phyloP scores from a whole-genome alignment of 1,140 invertebrate genomes.

The Drosophila sturtevanti region DNA sequence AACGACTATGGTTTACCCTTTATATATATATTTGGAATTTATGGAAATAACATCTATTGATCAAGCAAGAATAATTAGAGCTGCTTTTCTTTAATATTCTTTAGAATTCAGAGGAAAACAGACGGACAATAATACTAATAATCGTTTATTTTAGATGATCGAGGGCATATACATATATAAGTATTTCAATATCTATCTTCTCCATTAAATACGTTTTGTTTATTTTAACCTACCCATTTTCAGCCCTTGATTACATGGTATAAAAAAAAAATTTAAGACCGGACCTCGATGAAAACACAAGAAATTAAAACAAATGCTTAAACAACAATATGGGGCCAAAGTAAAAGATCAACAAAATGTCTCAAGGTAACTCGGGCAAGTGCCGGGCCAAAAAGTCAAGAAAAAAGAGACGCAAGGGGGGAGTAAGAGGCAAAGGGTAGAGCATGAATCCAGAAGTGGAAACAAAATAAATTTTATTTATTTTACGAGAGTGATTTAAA shows the following conservation, averaged over 20 bases:
- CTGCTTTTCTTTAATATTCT: too few species aligned
- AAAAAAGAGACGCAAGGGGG: background rate
- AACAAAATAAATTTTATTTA: slow-evolving; percentile 57
- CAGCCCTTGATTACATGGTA: background rate
- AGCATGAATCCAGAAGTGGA: slow-evolving; percentile 5
- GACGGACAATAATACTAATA: too few species aligned
- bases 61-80: too few species aligned
- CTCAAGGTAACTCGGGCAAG: slow-evolving; percentile 55
- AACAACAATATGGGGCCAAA: background rate
- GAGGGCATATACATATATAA: too few species aligned
- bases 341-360: slow-evolving; percentile 52
- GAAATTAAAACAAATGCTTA: slow-evolving; percentile 11
- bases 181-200: too few species aligned
- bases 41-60: too few species aligned
- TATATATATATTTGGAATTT: too few species aligned
- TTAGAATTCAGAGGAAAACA: too few species aligned
- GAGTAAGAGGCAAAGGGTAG: background rate
- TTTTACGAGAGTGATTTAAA: slow-evolving; percentile 74
- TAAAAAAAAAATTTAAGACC: background rate
- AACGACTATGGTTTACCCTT: background rate
- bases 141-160: too few species aligned
- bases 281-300: background rate
- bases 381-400: background rate
- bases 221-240: too few species aligned
- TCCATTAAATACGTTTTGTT: too few species aligned